Conservation (phyloP, 2,113 vertebrate species). For the Paedocypris sp. region DNA sequence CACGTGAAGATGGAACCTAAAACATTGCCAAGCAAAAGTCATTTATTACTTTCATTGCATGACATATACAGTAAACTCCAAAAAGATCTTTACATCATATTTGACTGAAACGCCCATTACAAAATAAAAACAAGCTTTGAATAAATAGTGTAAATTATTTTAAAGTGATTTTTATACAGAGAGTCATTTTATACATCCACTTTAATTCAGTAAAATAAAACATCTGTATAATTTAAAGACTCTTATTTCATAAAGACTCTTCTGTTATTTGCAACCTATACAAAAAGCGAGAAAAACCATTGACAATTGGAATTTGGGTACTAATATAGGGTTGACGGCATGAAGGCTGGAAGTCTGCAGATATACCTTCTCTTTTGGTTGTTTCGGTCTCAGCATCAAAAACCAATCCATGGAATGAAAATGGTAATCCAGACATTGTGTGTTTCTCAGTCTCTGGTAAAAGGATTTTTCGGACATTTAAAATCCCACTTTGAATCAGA, state of each 20-base stretch:
- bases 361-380: too few species aligned
- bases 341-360: too few species aligned
- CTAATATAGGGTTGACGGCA: too few species aligned
- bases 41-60: constrained; percentile 69
- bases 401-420: too few species aligned
- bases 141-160: constrained; percentile 70
- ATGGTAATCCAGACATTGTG: too few species aligned
- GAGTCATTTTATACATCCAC: constrained; percentile 57
- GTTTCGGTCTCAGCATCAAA: too few species aligned
- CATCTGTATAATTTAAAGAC: constrained; percentile 34
- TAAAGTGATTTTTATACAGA: constrained; percentile 59
- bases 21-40: constrained; percentile 49
- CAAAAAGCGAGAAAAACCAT: constrained; percentile 58
- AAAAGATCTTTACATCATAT: constrained; percentile 70
- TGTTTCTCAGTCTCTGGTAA: too few species aligned
- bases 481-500: too few species aligned
- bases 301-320: constrained; percentile 76
- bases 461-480: too few species aligned
- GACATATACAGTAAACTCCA: constrained; percentile 71
- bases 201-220: constrained; percentile 74
- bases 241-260: constrained; percentile 38
- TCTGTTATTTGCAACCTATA: constrained; percentile 42
- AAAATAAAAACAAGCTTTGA: constrained; percentile 89
- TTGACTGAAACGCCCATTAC: constrained; percentile 75
- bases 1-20: too few species aligned